Conservation (phyloP, 2,797 vertebrate species). For the Microcaecilia unicolor region DNA sequence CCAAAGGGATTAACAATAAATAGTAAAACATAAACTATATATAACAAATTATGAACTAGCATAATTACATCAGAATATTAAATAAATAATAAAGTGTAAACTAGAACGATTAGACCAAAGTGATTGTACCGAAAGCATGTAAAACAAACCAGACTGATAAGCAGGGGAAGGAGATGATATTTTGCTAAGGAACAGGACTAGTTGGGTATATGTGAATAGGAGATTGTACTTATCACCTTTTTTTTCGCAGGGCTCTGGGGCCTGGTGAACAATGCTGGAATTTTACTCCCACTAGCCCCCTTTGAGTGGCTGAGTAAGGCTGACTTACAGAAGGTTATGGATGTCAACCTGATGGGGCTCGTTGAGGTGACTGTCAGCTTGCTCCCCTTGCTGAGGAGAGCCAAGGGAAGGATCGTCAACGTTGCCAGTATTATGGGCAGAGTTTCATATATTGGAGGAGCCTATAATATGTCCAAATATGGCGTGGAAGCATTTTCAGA, state of each 20-base stretch:
- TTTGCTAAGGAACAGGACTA: no score
- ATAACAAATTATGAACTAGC: no score
- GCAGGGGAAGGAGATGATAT: no score
- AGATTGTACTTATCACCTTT: background rate
- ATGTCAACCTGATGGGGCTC: slow-evolving; percentile 66
- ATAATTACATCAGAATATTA: no score
- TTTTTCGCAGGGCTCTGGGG: slow-evolving; percentile 63
- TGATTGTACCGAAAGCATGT: no score
- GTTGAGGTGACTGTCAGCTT: slow-evolving; percentile 63
- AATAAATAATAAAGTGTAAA: no score
- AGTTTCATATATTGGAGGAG: slow-evolving; percentile 63
- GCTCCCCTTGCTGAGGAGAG: slow-evolving; percentile 64
- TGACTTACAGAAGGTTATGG: slow-evolving; percentile 57
- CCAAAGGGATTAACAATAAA: no score
- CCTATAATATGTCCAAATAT: slow-evolving; percentile 74
- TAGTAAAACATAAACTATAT: no score
- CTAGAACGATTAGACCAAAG: no score
- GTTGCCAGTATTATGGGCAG: slow-evolving; percentile 66
- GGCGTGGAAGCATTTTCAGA: slow-evolving; percentile 73
- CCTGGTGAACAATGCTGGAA: slow-evolving; percentile 71
- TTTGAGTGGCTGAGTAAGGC: slow-evolving; percentile 72
- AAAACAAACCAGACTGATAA: no score
- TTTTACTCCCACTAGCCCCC: slow-evolving; percentile 65
- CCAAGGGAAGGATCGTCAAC: slow-evolving; percentile 62
- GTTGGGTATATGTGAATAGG: no score